Evolutionary conservation across 2,888 invertebrate genomes (phyloP).

Genomic region (Brachynemurus nebulosus): DNA sequence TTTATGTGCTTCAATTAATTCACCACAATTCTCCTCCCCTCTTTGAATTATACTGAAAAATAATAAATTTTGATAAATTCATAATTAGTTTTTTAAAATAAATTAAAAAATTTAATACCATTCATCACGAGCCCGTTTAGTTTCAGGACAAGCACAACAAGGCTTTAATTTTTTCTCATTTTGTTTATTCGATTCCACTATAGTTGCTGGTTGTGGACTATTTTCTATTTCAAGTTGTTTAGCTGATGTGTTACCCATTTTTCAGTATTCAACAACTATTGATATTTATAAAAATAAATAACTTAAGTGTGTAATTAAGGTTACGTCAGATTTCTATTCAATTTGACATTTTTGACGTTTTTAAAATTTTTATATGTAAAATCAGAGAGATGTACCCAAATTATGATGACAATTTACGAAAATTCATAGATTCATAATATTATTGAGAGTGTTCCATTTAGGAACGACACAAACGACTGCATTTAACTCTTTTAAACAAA

Average conservation of each 20-base stretch:
- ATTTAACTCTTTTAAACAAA: too few species aligned
- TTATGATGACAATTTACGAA: too few species aligned
- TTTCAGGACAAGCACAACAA: conserved; percentile 96
- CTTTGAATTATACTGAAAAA: conserved; percentile 66
- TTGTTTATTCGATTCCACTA: conserved; percentile 23
- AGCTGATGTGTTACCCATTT: conserved; percentile 40
- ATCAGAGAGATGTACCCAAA: too few species aligned
- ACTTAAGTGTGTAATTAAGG: too few species aligned
- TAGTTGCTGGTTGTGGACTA: conserved; percentile 17
- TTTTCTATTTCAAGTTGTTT: conserved; percentile 36
- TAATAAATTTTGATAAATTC: conserved; percentile 7
- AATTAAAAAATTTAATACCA: conserved; percentile 44
- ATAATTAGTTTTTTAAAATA: conserved; percentile 10
- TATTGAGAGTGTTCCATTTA: too few species aligned
- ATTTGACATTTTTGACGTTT: too few species aligned
- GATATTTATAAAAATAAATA: too few species aligned
- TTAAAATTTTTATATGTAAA: too few species aligned
- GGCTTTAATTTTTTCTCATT: conserved; percentile 75
- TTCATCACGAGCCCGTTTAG: conserved; percentile 75
- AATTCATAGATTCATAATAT: too few species aligned
- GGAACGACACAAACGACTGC: too few species aligned
- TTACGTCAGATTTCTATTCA: too few species aligned
- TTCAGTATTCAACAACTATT: too few species aligned
- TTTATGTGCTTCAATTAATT: conserved; percentile 90
- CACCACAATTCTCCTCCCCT: conserved; percentile 82